Percentiles rank a stretch among this genome's conserved stretches.
Evolutionary conservation across 2,113 vertebrate species (phyloP).

Genomic region (pig (Sus scrofa)): DNA sequence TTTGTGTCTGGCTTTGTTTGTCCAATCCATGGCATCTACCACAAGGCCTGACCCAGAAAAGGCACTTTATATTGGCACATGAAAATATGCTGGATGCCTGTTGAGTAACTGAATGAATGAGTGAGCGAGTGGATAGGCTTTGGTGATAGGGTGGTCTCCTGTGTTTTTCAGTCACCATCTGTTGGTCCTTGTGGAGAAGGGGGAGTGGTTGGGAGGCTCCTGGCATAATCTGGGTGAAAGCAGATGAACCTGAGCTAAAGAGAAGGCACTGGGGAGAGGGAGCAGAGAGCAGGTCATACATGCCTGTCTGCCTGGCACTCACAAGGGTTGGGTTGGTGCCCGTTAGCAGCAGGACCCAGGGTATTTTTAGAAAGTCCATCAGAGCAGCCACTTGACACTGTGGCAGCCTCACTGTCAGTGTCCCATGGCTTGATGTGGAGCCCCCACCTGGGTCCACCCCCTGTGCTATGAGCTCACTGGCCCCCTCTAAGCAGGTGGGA

Average conservation of each 20-base stretch:
- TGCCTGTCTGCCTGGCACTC: constrained; percentile 32
- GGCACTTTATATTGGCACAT: rapidly evolving
- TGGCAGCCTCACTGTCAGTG: constrained; percentile 29
- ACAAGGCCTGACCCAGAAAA: neutral
- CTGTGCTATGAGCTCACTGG: neutral
- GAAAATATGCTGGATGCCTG: neutral
- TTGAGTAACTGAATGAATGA: neutral
- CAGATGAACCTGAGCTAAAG: neutral
- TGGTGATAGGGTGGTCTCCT: neutral
- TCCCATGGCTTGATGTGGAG: neutral
- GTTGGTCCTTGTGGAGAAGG: neutral
- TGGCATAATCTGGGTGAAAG: neutral
- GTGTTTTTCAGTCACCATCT: neutral
- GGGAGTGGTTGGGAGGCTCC: neutral
- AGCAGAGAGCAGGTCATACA: neutral
- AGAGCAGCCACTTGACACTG: constrained; percentile 62
- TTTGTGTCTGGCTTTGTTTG: neutral
- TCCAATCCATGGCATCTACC: neutral
- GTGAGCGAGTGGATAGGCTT: neutral
- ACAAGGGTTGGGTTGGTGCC: neutral
- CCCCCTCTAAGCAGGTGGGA: neutral
- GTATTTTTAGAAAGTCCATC: constrained; percentile 77
- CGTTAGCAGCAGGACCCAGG: neutral
- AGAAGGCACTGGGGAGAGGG: neutral
- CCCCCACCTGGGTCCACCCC: neutral